These are phyloP conservation scores for Anorthoa munda DNA, from an alignment of 2,888 invertebrate genomes.

Conservation along the genomic window DNA sequence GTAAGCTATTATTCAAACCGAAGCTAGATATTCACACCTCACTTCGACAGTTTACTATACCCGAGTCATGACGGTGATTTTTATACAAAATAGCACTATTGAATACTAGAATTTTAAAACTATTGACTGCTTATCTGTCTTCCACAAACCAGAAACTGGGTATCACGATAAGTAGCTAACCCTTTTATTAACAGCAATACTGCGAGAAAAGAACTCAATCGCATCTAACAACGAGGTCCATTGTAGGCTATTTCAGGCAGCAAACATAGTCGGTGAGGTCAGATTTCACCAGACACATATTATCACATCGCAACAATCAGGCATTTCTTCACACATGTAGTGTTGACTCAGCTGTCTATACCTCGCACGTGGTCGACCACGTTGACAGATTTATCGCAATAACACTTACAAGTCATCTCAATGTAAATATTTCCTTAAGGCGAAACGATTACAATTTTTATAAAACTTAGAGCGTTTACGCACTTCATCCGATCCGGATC, in stretches of 20 bases:
- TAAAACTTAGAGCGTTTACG: conserved; percentile 12
- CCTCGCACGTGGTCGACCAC: conserved; percentile 74
- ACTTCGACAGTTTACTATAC: too few species aligned
- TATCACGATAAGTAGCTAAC: background rate
- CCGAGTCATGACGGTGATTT: too few species aligned
- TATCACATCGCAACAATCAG: conserved; percentile 23
- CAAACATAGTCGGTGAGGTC: conserved; percentile 21
- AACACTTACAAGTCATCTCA: conserved; percentile 57
- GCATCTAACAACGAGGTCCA: conserved; percentile 5
- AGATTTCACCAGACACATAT: conserved; percentile 25
- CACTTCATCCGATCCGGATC: background rate
- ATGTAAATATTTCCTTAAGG: conserved; percentile 68
- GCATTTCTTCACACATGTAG: conserved; percentile 58
- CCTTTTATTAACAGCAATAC: background rate
- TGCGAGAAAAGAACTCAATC: background rate
- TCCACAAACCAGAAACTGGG: background rate
- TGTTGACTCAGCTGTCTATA: conserved; percentile 75
- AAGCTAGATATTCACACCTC: too few species aligned
- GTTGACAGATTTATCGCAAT: conserved; percentile 65
- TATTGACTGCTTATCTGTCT: too few species aligned
- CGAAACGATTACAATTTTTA: conserved; percentile 49
- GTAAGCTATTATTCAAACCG: too few species aligned
- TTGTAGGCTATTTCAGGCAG: conserved; percentile 21
- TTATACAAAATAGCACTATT: too few species aligned
- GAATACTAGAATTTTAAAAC: background rate